Base-by-base conservation (phyloP, 2,113 vertebrate species). In the Archilochus colubris region DNA sequence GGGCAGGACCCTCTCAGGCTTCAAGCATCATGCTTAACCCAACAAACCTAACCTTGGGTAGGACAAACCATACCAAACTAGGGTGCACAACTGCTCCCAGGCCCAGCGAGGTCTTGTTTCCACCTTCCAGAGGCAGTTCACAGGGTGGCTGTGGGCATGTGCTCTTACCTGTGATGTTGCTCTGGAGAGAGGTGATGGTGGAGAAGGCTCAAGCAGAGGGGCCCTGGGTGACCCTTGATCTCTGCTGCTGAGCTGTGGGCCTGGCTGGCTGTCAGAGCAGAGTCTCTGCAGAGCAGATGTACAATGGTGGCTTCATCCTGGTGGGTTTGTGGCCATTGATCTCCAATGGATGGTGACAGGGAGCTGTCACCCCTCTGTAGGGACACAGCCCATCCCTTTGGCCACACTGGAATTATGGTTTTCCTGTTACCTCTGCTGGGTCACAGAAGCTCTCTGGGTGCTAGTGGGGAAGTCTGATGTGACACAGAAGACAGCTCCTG, bases 361-460 rank as follows among this genome's bases (percentile, higher is more conserved):
- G 40, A 10, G 25, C 83, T 4, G 22, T 86, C 18, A 3, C 57
- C 61, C 21, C 14, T 33, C 43, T 51, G 2, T 5, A 8, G 72
- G 36, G 69, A 10, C 13, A 20, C 23, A 27, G 58, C 33, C 24
- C 3, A 0, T 50, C 85, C 33, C 20, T 23, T 75, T 46, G 43
- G 66, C 58, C 13, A 0, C 15, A 57, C 3, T 0, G n/a, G 30
- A 77, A 5, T 2, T 0, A 40, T 33, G 0, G 0, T 31, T 30
- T 73, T 79, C 77, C 81, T 4, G 1, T 85, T 84, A 31, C 12
- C 51, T 50, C 40, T 0, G 0, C 27, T 30, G 68, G 89, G 59
- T 87, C 85, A 80, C 16, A 0, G 40, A 22, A 85, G 44, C 51
- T 63, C 50, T 69, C 55, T 19, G 72, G 33, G 5, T 82, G 68